These are phyloP conservation scores for Erythrocercus mccallii DNA, from an alignment of 2,113 vertebrate species.

Conservation along the genomic window DNA sequence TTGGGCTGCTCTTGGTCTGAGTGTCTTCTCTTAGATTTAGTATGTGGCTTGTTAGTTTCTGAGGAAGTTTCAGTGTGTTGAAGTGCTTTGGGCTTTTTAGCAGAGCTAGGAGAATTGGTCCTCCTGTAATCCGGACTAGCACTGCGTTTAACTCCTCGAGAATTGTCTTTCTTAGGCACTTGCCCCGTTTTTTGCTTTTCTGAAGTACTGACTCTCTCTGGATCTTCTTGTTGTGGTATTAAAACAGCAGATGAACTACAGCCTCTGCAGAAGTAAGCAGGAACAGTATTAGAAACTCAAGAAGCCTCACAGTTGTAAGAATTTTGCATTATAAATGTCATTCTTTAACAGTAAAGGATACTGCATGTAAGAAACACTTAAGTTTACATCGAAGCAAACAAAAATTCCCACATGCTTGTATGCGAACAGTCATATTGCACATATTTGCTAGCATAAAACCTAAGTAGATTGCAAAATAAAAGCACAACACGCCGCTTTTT, in stretches of 20 bases:
- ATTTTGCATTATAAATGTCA: background rate
- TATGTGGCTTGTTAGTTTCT: slow-evolving; percentile 84
- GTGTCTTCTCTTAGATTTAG: slow-evolving; percentile 92
- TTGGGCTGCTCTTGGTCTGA: slow-evolving; percentile 79
- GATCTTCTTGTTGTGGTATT: slow-evolving; percentile 88
- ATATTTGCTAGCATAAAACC: background rate
- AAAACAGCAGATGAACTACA: slow-evolving; percentile 88
- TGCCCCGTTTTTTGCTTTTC: slow-evolving; percentile 88
- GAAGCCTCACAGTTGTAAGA: background rate
- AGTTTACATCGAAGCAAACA: background rate
- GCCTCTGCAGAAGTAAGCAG: slow-evolving; percentile 80
- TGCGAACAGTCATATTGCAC: background rate
- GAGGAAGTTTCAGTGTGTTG: slow-evolving; percentile 82
- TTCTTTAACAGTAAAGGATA: background rate
- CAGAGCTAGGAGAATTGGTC: slow-evolving; percentile 88
- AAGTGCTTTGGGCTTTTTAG: slow-evolving; percentile 93
- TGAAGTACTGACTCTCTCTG: slow-evolving; percentile 88
- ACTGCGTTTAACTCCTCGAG: slow-evolving; percentile 90
- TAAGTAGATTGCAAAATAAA: background rate
- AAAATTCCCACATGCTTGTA: background rate
- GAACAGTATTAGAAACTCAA: slow-evolving; percentile 38
- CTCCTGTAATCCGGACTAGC: slow-evolving; percentile 92
- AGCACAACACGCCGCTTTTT: background rate
- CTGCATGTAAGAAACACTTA: background rate
- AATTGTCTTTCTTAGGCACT: slow-evolving; percentile 89